Conservation (phyloP, 2,888 invertebrate genomes). For the Leptura quadrifasciata region DNA sequence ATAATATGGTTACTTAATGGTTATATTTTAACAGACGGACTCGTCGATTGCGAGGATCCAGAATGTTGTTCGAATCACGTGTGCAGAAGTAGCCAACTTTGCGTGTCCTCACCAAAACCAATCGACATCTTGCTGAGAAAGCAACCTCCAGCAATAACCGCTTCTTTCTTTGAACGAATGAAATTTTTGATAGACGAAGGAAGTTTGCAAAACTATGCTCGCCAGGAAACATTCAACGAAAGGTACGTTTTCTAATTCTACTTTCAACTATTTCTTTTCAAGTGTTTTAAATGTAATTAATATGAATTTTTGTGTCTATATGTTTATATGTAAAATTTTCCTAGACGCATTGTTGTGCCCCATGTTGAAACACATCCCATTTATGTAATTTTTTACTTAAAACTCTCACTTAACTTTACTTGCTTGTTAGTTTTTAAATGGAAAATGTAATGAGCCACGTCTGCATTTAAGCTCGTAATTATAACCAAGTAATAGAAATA, state of each 20-base stretch:
- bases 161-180: slow-evolving; percentile 98
- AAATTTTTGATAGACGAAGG: slow-evolving; percentile 98
- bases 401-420: slow-evolving; percentile 60
- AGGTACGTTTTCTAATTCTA: slow-evolving; percentile 80
- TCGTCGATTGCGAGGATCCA: slow-evolving; percentile 98
- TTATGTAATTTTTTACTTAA: slow-evolving; percentile 67
- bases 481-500: not conserved
- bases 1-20: no score
- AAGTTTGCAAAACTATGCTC: slow-evolving; percentile 97
- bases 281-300: slow-evolving; percentile 42
- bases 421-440: slow-evolving; percentile 49
- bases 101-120: slow-evolving; percentile 96
- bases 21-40: slow-evolving; percentile 83
- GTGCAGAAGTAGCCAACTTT: slow-evolving; percentile 91
- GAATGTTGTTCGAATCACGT: slow-evolving; percentile 93
- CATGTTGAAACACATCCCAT: slow-evolving; percentile 79
- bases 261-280: not conserved
- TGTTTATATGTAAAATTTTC: slow-evolving; percentile 66
- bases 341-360: slow-evolving; percentile 88
- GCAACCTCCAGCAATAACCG: slow-evolving; percentile 97
- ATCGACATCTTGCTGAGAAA: slow-evolving; percentile 95
- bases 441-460: not conserved
- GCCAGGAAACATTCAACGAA: slow-evolving; percentile 96
- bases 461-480: slow-evolving; percentile 3
- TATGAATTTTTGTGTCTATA: slow-evolving; percentile 59